Conservation (phyloP, 2,888 invertebrate species). For the Orthosia gracilis region DNA sequence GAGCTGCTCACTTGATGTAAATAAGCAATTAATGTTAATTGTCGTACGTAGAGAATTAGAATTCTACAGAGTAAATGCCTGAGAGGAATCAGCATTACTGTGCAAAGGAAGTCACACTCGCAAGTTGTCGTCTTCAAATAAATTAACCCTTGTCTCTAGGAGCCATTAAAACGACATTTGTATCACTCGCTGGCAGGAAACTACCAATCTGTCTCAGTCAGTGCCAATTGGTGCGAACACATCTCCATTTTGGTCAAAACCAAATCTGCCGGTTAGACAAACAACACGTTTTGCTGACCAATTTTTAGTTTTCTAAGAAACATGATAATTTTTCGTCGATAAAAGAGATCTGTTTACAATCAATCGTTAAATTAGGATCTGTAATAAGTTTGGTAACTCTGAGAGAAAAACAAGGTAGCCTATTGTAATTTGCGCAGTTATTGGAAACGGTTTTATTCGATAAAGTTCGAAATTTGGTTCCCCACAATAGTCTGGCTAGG, state of each 20-base stretch:
- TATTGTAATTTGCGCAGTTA: constrained; percentile 47
- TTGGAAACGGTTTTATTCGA: constrained; percentile 52
- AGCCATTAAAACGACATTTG: constrained; percentile 82
- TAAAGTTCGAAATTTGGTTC: constrained; percentile 36
- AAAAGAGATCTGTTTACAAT: constrained; percentile 39
- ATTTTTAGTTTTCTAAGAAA: neutral
- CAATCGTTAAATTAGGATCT: constrained; percentile 40
- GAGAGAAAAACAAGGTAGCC: constrained; percentile 51
- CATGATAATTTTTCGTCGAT: neutral
- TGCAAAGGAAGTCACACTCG: constrained; percentile 70
- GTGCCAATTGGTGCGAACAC: constrained; percentile 81
- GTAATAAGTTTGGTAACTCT: constrained; percentile 36
- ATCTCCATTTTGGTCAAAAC: constrained; percentile 68
- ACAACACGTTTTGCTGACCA: constrained; percentile 28
- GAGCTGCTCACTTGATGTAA: neutral
- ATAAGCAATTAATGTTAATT: constrained; percentile 36
- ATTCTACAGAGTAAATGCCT: constrained; percentile 51
- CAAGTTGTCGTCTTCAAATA: constrained; percentile 77
- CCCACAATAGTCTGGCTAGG: constrained; percentile 15
- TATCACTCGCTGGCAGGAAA: constrained; percentile 85
- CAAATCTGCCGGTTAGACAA: constrained; percentile 37
- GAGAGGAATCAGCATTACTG: constrained; percentile 59
- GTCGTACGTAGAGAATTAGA: constrained; percentile 37
- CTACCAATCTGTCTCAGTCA: constrained; percentile 83
- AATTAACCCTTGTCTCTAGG: constrained; percentile 82